Evolutionary conservation across 2,113 vertebrate genomes (phyloP).

Genomic region (Conger conger): DNA sequence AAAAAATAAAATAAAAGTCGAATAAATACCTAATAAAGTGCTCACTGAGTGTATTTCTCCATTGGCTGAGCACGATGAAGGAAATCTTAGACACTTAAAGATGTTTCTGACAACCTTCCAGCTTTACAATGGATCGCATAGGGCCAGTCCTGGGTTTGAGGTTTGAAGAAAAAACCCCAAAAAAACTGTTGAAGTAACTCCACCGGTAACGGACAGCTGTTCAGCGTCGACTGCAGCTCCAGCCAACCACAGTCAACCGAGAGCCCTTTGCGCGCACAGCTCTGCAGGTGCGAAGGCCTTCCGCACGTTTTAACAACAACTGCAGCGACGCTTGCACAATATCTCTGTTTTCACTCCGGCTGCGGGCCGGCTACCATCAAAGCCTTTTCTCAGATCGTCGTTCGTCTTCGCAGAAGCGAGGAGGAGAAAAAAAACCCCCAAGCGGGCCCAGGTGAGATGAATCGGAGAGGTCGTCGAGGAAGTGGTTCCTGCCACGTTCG

Average conservation of each 20-base stretch:
- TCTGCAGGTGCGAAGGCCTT: not conserved
- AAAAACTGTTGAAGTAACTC: too few relatives aligned
- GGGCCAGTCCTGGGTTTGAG: too few relatives aligned
- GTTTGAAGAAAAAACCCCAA: too few relatives aligned
- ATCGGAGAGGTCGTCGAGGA: not conserved
- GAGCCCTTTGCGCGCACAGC: not conserved
- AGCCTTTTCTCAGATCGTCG: not conserved
- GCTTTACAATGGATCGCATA: too few relatives aligned
- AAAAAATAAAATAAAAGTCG: too few relatives aligned
- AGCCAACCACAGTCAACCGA: not conserved
- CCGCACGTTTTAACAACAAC: not conserved
- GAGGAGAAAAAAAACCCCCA: not conserved
- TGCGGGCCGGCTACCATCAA: not conserved
- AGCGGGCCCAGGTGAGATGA: not conserved
- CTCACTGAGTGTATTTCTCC: too few relatives aligned
- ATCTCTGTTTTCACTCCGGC: not conserved
- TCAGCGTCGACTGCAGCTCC: not conserved
- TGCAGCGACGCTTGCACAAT: not conserved
- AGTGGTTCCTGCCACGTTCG: conserved; percentile 43
- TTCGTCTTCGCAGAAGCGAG: not conserved
- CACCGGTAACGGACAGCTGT: not conserved
- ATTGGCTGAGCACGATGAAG: too few relatives aligned
- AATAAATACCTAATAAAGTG: too few relatives aligned
- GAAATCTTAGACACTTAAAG: too few relatives aligned
- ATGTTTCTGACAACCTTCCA: too few relatives aligned